These are phyloP conservation scores for Caenorhabditis plicata DNA, from an alignment of 2,888 invertebrate species.

Conservation along the genomic window DNA sequence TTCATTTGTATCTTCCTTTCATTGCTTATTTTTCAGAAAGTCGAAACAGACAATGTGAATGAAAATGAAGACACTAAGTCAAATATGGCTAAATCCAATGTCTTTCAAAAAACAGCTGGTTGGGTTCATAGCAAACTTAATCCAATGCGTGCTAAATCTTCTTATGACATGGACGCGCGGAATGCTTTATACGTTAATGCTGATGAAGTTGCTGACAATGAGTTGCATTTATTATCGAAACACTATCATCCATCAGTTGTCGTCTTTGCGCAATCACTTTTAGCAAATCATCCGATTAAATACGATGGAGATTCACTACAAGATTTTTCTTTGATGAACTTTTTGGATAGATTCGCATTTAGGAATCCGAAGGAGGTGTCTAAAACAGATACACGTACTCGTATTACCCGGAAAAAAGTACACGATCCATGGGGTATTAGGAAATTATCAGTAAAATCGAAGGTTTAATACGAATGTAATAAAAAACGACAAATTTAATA, in stretches of 20 bases:
- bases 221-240: conserved; percentile 74
- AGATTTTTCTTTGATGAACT: conserved; percentile 86
- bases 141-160: conserved; percentile 23
- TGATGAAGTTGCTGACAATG: conserved; percentile 75
- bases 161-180: conserved; percentile 72
- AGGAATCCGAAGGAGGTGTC: conserved; percentile 75
- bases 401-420: conserved; percentile 38
- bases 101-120: too few species aligned
- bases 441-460: conserved; percentile 44
- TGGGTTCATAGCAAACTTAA: conserved; percentile 45
- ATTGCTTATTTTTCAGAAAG: too few species aligned
- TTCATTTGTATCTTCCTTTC: too few species aligned
- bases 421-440: conserved; percentile 54
- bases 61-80: conserved; percentile 12
- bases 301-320: conserved; percentile 90
- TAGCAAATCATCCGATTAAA: too few species aligned
- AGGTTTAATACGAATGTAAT: conserved; percentile 22
- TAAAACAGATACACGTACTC: conserved; percentile 3
- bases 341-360: conserved; percentile 91
- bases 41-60: conserved; percentile 2
- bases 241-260: conserved; percentile 91
- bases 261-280: too few species aligned
- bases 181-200: conserved; percentile 86
- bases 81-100: too few species aligned
- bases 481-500: not conserved